phyloP scores from a whole-genome alignment of 2,113 vertebrate genomes.

The Clarias gariepinus region DNA sequence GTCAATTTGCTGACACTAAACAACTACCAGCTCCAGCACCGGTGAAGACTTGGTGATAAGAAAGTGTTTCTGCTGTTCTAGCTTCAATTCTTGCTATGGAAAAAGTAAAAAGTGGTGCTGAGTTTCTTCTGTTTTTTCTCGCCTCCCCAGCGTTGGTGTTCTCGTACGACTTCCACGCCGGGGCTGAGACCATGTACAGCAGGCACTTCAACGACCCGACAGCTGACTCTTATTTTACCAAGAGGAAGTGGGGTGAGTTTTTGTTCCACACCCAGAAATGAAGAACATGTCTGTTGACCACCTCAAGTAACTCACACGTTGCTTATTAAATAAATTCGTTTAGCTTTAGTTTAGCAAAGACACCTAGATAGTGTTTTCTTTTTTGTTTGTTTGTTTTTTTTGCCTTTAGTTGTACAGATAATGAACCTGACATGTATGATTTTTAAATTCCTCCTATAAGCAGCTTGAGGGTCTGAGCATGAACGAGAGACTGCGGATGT shows the following conservation, averaged over 20 bases:
- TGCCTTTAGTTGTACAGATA: not conserved
- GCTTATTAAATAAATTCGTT: not conserved
- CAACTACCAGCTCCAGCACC: not conserved
- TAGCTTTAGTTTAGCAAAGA: not conserved
- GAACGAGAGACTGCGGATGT: not conserved
- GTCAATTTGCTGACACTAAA: not conserved
- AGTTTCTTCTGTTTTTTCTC: not conserved
- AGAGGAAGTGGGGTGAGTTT: constrained; percentile 97
- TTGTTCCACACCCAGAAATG: not conserved
- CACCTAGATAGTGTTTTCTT: too few relatives aligned
- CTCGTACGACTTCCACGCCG: constrained; percentile 98
- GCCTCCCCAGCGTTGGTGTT: constrained; percentile 88
- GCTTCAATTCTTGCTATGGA: not conserved
- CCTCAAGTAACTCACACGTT: too few relatives aligned
- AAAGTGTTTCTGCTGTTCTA: not conserved
- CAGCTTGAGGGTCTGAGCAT: not conserved
- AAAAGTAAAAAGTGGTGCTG: not conserved
- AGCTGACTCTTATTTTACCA: constrained; percentile 95
- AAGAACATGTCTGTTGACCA: not conserved
- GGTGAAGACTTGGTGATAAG: not conserved
- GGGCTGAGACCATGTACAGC: constrained; percentile 98
- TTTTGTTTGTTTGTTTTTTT: not conserved
- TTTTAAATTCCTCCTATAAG: not conserved
- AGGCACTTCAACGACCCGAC: constrained; percentile 96
- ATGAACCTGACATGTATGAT: not conserved